These are phyloP conservation scores for Athalia cordata DNA, from an alignment of 2,888 invertebrate species.

Conservation along the genomic window DNA sequence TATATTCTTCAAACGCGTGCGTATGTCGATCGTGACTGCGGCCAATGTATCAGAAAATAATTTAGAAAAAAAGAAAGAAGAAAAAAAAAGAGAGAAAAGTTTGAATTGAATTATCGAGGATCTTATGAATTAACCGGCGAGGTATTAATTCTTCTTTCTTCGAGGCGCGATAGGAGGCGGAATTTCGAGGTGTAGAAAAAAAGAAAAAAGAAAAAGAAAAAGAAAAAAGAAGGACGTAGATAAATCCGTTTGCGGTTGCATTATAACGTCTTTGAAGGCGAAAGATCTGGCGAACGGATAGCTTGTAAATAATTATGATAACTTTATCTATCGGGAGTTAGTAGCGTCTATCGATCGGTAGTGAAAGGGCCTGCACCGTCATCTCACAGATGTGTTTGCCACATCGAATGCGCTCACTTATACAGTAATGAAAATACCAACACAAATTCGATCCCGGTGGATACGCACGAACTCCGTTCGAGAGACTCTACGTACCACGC, in stretches of 20 bases:
- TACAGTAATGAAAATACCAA: conserved; percentile 3
- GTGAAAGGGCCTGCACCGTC: conserved; percentile 42
- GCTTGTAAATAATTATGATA: conserved; percentile 36
- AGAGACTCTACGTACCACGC: conserved; percentile 39
- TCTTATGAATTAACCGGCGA: no score
- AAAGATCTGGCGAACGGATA: not conserved
- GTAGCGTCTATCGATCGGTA: conserved; percentile 36
- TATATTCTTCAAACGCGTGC: not conserved
- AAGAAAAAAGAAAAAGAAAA: no score
- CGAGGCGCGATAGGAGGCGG: no score
- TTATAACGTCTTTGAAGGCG: no score
- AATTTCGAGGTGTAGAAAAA: no score
- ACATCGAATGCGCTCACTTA: conserved; percentile 36
- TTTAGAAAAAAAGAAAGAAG: no score
- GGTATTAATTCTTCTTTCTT: no score
- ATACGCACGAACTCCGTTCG: conserved; percentile 40
- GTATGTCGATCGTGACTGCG: no score
- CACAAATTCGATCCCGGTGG: not conserved
- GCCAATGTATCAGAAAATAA: no score
- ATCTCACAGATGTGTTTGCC: conserved; percentile 12
- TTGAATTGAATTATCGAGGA: no score
- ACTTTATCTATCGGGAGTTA: conserved; percentile 27
- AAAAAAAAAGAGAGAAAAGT: no score
- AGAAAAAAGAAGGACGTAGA: conserved; percentile 14
- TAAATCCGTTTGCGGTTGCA: conserved; percentile 15